Conservation (phyloP, 2,888 invertebrate species). For the Tuta absoluta region DNA sequence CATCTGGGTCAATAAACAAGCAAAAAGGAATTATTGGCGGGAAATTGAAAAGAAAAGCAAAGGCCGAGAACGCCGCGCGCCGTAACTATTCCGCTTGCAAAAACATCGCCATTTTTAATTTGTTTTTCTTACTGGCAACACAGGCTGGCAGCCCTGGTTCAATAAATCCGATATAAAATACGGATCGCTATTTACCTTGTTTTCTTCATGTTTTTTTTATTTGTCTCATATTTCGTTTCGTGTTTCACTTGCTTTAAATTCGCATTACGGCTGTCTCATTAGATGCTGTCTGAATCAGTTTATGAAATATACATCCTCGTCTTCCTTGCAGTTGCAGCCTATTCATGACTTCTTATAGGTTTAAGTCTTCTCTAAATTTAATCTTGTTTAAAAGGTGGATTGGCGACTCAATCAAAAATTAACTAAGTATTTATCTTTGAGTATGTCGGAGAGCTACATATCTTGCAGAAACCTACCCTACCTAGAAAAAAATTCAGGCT, state of each 20-base stretch:
- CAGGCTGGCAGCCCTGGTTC: slow-evolving; percentile 32
- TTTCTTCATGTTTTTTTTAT: slow-evolving; percentile 35
- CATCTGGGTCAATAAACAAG: not conserved
- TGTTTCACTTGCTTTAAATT: not conserved
- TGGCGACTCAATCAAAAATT: too few relatives aligned
- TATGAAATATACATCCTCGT: too few relatives aligned
- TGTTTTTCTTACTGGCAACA: slow-evolving; percentile 19
- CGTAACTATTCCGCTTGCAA: slow-evolving; percentile 1
- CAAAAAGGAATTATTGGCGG: slow-evolving; percentile 12
- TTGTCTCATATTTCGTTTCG: slow-evolving; percentile 15
- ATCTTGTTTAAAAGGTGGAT: too few relatives aligned
- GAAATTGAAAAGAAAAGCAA: slow-evolving; percentile 15
- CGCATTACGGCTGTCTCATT: not conserved
- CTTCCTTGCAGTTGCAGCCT: too few relatives aligned
- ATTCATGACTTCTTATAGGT: too few relatives aligned
- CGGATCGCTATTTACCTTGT: slow-evolving; percentile 54
- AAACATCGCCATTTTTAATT: slow-evolving; percentile 12
- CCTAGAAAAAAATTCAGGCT: too few relatives aligned
- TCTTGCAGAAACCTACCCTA: too few relatives aligned
- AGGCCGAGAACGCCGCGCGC: not conserved
- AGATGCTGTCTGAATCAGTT: not conserved
- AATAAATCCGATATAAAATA: slow-evolving; percentile 60
- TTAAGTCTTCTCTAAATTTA: too few relatives aligned
- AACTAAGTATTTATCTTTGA: too few relatives aligned
- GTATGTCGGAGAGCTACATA: too few relatives aligned